These are phyloP conservation scores for Papilio xuthus DNA, from an alignment of 1,140 invertebrate species.

Conservation along the genomic window DNA sequence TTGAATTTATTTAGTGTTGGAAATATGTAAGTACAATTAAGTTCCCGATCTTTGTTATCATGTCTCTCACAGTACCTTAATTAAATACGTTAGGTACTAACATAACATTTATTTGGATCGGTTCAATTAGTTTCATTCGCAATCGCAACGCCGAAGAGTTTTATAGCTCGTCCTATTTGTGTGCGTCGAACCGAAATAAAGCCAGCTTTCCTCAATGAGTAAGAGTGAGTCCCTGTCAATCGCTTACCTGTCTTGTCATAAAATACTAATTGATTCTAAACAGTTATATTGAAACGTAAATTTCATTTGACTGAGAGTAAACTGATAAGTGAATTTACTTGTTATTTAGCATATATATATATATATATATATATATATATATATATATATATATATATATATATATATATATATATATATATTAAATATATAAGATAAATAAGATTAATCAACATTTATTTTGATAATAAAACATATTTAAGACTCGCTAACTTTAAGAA, in stretches of 20 bases:
- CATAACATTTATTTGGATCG: background rate
- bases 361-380: too few relatives aligned
- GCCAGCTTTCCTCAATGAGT: background rate
- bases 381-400: too few relatives aligned
- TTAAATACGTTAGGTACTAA: conserved; percentile 8
- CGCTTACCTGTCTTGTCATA: background rate
- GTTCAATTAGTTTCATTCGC: conserved; percentile 10
- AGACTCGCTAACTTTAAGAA: background rate
- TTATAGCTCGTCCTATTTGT: background rate
- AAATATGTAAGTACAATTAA: background rate
- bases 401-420: too few relatives aligned
- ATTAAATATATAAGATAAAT: too few relatives aligned
- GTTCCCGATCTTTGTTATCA: background rate
- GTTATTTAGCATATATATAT: too few relatives aligned
- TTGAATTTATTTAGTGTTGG: background rate
- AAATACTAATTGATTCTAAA: background rate
- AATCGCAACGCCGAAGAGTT: conserved; percentile 5
- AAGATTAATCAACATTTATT: too few relatives aligned
- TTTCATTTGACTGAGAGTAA: too few relatives aligned
- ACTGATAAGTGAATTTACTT: too few relatives aligned
- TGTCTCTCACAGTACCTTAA: conserved; percentile 2
- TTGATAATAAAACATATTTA: background rate
- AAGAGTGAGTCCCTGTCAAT: background rate
- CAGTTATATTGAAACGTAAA: background rate
- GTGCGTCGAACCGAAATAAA: background rate